phyloP scores from a whole-genome alignment of 2,888 invertebrate species.

The Acheta domesticus region DNA sequence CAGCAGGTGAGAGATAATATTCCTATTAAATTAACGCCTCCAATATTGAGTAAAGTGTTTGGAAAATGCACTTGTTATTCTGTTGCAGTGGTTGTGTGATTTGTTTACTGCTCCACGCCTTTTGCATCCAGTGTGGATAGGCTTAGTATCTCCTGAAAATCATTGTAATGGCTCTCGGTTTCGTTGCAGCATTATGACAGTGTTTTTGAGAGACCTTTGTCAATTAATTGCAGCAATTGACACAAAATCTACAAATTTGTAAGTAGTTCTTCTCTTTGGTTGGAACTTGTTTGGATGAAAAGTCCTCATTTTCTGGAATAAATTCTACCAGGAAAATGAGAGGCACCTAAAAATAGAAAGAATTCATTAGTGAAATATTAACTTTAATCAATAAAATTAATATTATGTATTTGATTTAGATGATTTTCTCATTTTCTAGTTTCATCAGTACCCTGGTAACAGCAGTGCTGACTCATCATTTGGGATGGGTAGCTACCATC shows the following conservation, averaged over 20 bases:
- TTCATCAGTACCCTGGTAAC: constrained; percentile 87
- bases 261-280: constrained; percentile 49
- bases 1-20: constrained; percentile 32
- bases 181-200: constrained; percentile 27
- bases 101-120: constrained; percentile 66
- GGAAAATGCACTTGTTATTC: constrained; percentile 37
- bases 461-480: constrained; percentile 82
- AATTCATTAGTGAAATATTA: too few species aligned
- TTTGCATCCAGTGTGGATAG: constrained; percentile 64
- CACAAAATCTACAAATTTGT: constrained; percentile 88
- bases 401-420: too few species aligned
- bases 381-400: too few species aligned
- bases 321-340: too few species aligned
- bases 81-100: constrained; percentile 58
- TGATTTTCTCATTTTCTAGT: constrained; percentile 55
- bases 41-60: constrained; percentile 11
- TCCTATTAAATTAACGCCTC: background rate
- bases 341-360: too few species aligned
- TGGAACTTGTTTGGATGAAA: too few species aligned
- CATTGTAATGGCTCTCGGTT: constrained; percentile 20
- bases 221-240: constrained; percentile 67
- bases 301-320: too few species aligned
- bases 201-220: constrained; percentile 51
- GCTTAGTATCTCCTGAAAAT: constrained; percentile 46
- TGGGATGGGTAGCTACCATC: constrained; percentile 87